Base-by-base conservation (phyloP, 2,888 invertebrate species). In the Neoitamus cyanurus region DNA sequence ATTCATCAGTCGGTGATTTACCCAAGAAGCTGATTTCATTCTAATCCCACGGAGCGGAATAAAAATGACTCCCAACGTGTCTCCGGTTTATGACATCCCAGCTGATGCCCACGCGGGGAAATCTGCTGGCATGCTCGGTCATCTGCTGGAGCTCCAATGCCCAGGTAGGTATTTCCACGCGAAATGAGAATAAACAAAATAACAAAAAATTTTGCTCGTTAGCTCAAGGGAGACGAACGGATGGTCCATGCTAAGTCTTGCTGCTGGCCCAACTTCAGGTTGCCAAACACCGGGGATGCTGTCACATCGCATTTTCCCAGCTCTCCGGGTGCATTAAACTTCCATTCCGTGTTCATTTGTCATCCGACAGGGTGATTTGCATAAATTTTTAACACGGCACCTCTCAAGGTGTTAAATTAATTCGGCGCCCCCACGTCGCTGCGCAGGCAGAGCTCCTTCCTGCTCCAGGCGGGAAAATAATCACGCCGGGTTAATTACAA, bases 331-430 rank as follows among this genome's bases (percentile, higher is more conserved):
- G 75, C 42, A 75, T 75, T 37, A 75, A 75, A 75, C 75, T 75
- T 75, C 73, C 42, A 75, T 34, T 58, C 37, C 20, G 42, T 75
- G 75, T 42, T 75, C 42, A 75, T 75, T 75, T 75, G 75, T 42
- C 37, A 75, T 75, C 75, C 30, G 75, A 42, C 75, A 75, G 34
- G 75, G 37, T 75, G 75, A 75, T 75, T 75, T 75, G 42, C 75
- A 75, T 37, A 75, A 75, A 75, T 46, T 75, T 73, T 73, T 73
- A 73, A 73, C 73, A 73, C 37, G 36, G 36, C 15, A 4, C 73
- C 73, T 36, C 20, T 73, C 36, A 34, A 73, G 36, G 73, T 73
- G 73, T 73, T 73, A 36, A 73, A 73, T 73, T 34, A 73, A 75
- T 75, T 75, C 42, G 28, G 36, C 75, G 75, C 75, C 75, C 42